Conservation (phyloP, 2,797 vertebrate genomes). For the Kryptolebias ocellatus region DNA sequence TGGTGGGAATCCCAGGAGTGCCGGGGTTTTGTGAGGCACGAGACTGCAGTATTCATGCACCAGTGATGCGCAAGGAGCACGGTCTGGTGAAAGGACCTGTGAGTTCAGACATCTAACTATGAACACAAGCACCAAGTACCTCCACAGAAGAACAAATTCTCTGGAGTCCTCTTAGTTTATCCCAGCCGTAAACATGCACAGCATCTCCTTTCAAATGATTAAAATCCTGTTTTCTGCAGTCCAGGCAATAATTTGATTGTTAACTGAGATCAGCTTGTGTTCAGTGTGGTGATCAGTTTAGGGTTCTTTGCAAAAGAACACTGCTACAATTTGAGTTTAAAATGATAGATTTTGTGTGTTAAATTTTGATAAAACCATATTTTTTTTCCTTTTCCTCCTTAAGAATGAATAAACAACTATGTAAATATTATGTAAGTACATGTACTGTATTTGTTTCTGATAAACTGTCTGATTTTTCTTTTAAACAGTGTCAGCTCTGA, state of each 20-base stretch:
- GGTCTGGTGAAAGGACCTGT: slow-evolving; percentile 78
- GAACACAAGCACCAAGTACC: not conserved
- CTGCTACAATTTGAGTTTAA: too few species aligned
- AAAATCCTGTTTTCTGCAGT: slow-evolving; percentile 2
- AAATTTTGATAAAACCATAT: not conserved
- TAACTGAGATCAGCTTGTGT: slow-evolving; percentile 13
- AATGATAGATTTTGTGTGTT: too few species aligned
- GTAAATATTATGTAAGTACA: slow-evolving; percentile 83
- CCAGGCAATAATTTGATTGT: slow-evolving; percentile 7
- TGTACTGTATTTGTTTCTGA: slow-evolving; percentile 69
- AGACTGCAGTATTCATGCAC: slow-evolving; percentile 77
- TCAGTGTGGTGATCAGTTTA: too few species aligned
- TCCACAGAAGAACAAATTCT: not conserved
- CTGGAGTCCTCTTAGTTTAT: not conserved
- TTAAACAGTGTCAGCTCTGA: slow-evolving; percentile 45
- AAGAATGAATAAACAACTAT: slow-evolving; percentile 47
- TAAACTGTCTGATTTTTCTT: slow-evolving; percentile 65
- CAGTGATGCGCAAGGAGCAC: slow-evolving; percentile 79
- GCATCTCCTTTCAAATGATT: slow-evolving; percentile 1
- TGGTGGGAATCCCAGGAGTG: slow-evolving; percentile 64
- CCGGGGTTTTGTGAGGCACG: slow-evolving; percentile 80
- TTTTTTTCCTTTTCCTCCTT: slow-evolving; percentile 34
- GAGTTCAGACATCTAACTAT: slow-evolving; percentile 64
- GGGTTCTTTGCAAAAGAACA: too few species aligned
- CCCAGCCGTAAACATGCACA: not conserved